Base-by-base conservation (phyloP, 2,113 vertebrate genomes). In the Odobenus rosmarus region DNA sequence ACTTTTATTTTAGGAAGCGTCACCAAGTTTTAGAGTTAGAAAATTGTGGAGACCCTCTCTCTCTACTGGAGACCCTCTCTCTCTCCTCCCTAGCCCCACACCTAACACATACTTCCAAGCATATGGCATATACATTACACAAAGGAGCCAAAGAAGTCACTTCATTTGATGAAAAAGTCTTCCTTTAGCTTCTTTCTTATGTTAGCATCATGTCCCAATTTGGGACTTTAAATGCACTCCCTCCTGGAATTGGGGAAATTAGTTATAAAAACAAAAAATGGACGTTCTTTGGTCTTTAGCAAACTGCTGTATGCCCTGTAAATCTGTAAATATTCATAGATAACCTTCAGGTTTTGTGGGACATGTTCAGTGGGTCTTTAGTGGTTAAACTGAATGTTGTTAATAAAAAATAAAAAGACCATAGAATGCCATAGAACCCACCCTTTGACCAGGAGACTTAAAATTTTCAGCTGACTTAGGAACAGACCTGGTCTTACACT, bases 281-380 rank as follows among this genome's bases (percentile, higher is more conserved):
- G 42, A 61, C 95, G 11, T 84, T 83, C n/a, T 93, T 94, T 96
- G 59, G 71, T 95, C n/a, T 94, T 79, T 95, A 81, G 39, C 67
- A 89, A 79, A 69, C 23, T 93, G 49, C 42, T 72, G 0, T 84
- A 31, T 89, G 14, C 16, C 77, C 74, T 31, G 15, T 77, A 77
- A 49, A 77, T 28, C 77, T 96, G 13, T 88, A 96, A 95, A 84
- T 92, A 95, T 93, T 96, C 92, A 71, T 23, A 46, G 72, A 97
- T 88, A 89, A 83, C 24, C 74, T 92, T 89, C 51, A 96, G 71
- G 31, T n/a, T 97, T 76, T 92, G 16, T 36, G 67, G 28, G 15
- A 71, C 33, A 21, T 95, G n/a, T 88, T 96, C 5, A 69, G 3
- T 92, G 62, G 18, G 15, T 42, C 77, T 89, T 96, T 83, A 87